Base-by-base conservation (phyloP, 2,888 invertebrate species). In the Agonopterix subpropinquella region DNA sequence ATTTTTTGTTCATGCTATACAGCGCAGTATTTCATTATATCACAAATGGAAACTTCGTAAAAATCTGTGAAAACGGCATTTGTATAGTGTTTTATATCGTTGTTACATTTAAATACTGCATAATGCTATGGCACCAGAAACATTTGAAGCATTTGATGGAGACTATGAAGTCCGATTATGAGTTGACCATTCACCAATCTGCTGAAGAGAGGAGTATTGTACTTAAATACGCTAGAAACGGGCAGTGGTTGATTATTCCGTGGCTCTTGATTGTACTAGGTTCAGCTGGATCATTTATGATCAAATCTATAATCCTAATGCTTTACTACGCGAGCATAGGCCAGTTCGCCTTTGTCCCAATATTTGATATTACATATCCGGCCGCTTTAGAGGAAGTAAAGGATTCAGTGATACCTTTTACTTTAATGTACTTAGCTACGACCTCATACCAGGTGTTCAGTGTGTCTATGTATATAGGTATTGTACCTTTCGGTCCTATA, bases 401-500 rank as follows among this genome's bases (percentile, higher is more conserved):
- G 37, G 8, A 37, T 37, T 9, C 8, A 10, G 8, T 37, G n/a
- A 3, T 37, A 10, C 37, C 37, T 7, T 37, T 37, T n/a, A 7
- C n/a, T 10, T 10, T 37, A 8, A 2, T 37, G 37, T 37, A 10
- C n/a, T 3, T 37, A n/a, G n/a, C n/a, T 37, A 37, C 7, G 37
- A 37, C 1, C 8, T 37, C 2, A 2, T 37, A 37, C 8, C 2
- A 2, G n/a, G 37, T 8, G 37, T 37, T 4, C 7, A 2, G 5
- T n/a, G n/a, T 3, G 37, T 37, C 0, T n/a, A 59, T 71, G 52
- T 76, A 71, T 10, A 45, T 55, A 1, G 68, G 66, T 0, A 73
- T 66, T 50, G 65, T 71, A 3, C 73, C 80, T 0, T 39, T 81
- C n/a, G 70, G 74, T 0, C 72, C 75, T 0, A 69, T 71, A 41